Conservation (phyloP, 53 echinoderm and acorn worm genomes). For the Actinopyga echinites region DNA sequence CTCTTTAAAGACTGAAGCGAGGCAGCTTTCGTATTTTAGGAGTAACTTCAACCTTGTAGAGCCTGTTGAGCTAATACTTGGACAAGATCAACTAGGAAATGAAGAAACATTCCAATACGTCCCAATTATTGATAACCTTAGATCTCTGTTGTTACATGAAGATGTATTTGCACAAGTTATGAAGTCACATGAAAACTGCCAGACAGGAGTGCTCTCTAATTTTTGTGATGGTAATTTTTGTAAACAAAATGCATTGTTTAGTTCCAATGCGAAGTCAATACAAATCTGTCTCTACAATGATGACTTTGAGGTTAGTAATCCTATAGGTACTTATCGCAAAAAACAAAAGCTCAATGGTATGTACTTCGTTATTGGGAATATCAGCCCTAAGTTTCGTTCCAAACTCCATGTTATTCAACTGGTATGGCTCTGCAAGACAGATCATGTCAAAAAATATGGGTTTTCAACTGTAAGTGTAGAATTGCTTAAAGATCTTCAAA, state of each 20-base stretch:
- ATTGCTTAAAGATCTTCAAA: not conserved
- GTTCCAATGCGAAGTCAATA: not conserved
- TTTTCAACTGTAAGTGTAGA: not conserved
- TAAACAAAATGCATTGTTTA: not conserved
- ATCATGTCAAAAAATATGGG: not conserved
- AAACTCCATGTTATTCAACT: not conserved
- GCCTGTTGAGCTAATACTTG: constrained; percentile 8
- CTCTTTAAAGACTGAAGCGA: not conserved
- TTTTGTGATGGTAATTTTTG: not conserved
- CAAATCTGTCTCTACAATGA: constrained; percentile 26
- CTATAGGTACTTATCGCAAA: not conserved
- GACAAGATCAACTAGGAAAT: not conserved
- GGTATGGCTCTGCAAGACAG: constrained; percentile 17
- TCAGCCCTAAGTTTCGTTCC: not conserved
- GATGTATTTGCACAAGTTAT: constrained; percentile 22
- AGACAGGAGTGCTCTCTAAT: not conserved
- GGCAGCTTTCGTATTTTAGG: constrained; percentile 8
- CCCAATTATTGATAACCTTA: constrained; percentile 6
- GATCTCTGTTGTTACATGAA: constrained; percentile 4
- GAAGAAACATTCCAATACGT: constrained; percentile 8
- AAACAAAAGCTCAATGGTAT: constrained; percentile 23
- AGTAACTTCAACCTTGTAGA: constrained; percentile 2
- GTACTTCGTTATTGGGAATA: not conserved
- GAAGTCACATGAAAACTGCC: constrained; percentile 9
- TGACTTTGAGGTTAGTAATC: constrained; percentile 21